Base-by-base conservation (phyloP, 1,140 invertebrate genomes). In the Caenorhabditis tropicalis region DNA sequence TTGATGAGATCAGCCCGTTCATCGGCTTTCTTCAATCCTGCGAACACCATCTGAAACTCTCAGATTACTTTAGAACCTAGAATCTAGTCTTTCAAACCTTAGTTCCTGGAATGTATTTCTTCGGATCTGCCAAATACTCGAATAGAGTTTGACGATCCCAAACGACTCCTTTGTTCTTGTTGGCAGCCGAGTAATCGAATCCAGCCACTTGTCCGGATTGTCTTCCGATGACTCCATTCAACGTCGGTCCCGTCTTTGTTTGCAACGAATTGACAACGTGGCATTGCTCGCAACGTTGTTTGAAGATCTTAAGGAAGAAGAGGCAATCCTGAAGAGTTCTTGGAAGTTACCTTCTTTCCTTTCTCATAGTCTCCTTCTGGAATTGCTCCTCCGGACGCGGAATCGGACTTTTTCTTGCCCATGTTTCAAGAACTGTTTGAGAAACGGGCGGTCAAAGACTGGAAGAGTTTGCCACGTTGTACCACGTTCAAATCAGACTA, bases 71-170 rank as follows among this genome's bases (percentile, higher is more conserved):
- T 10, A 21, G 21, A 0, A 24, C 29, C 7, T 56, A 0, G 10
- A 1, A 5, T 27, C 10, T 27, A 12, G 10, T 9, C 2, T 6
- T 97, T n/a, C n/a, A n/a, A n/a, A 99, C 99, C 91, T 98, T 98
- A 84, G 97, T 98, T 87, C 97, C 98, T 83, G 97, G 98, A 93
- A 99, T 99, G 92, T 92, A 98, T 92, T 99, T 99, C 93, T 99
- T 99, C 80, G 98, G 98, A 91, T 99, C 98, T 91, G 96, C 95
- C 88, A 99, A 93, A 92, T 99, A 99, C 87, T 95, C 94, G 88
- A 96, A 97, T 0, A 99, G 92, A 0, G 97, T 99, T 70, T 98
- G 96, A 86, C 95, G 94, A 87, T 93, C 94, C 98, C 97, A 99
- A 15, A 82, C 43, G 58, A 82, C 82, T 43, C 82, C 96, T 96